These are phyloP conservation scores for Chaetogeoica ovagalla DNA, from an alignment of 2,888 invertebrate genomes.

Conservation along the genomic window DNA sequence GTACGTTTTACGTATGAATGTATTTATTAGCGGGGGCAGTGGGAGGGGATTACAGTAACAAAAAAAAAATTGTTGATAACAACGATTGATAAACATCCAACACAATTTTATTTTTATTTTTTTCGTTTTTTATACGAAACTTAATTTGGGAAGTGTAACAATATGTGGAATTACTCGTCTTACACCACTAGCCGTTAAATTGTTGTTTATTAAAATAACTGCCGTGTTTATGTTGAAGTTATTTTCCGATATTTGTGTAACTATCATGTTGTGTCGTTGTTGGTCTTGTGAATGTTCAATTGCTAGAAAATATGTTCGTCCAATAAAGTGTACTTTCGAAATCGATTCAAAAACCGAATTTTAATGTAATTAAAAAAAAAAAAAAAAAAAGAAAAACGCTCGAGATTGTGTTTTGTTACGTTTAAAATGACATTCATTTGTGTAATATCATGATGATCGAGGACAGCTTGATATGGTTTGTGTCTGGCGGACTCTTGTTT, in stretches of 20 bases:
- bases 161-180: background rate
- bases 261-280: conserved; percentile 20
- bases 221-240: background rate
- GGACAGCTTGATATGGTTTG: conserved; percentile 38
- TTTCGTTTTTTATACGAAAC: background rate
- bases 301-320: background rate
- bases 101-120: conserved; percentile 25
- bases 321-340: conserved; percentile 8
- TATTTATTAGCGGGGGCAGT: background rate
- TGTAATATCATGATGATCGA: conserved; percentile 32
- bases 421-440: conserved; percentile 35
- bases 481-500: conserved; percentile 49
- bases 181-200: background rate
- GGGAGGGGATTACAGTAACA: conserved; percentile 13
- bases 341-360: conserved; percentile 25
- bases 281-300: conserved; percentile 1
- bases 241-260: conserved; percentile 9
- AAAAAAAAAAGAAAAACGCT: background rate
- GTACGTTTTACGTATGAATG: background rate
- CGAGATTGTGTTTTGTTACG: background rate
- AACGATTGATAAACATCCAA: conserved; percentile 31
- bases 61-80: conserved; percentile 29
- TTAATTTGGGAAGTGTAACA: conserved; percentile 41
- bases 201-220: background rate
- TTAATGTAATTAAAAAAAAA: conserved; percentile 2